Conservation (phyloP, 2,797 vertebrate species). For the Adelosebastes latens region DNA sequence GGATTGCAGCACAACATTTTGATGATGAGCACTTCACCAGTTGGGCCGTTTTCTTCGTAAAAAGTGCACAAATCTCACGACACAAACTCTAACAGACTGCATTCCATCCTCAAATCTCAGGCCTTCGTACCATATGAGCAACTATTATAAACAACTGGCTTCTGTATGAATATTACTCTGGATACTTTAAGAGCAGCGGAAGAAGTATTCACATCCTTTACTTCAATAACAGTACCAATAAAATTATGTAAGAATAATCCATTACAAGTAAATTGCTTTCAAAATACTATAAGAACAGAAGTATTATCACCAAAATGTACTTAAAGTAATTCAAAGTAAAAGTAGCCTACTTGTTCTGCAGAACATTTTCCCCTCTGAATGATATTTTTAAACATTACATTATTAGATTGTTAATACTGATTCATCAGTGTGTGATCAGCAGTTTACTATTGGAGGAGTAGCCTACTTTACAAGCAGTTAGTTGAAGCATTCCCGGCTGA, state of each 20-base stretch:
- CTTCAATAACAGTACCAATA: neutral
- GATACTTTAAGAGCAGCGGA: neutral
- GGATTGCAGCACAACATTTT: slow-evolving; percentile 42
- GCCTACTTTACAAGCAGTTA: neutral
- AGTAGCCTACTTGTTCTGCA: neutral
- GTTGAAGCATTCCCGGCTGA: neutral
- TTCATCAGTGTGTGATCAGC: neutral
- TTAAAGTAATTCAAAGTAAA: neutral
- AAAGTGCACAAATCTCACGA: neutral
- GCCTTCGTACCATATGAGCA: neutral
- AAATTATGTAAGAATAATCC: neutral
- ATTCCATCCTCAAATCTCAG: neutral
- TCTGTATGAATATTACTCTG: neutral
- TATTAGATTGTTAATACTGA: too few species aligned
- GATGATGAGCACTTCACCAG: slow-evolving; percentile 24
- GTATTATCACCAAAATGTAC: neutral
- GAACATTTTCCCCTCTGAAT: neutral
- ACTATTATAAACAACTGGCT: neutral
- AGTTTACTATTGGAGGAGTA: neutral
- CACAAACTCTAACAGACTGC: neutral
- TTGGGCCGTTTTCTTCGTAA: neutral
- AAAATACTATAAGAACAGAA: too few species aligned
- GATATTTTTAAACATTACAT: too few species aligned
- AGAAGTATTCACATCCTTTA: neutral
- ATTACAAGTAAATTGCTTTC: neutral